Conservation (phyloP, 92 coral and sea anemone genomes). For the Paramuricea clavata region DNA sequence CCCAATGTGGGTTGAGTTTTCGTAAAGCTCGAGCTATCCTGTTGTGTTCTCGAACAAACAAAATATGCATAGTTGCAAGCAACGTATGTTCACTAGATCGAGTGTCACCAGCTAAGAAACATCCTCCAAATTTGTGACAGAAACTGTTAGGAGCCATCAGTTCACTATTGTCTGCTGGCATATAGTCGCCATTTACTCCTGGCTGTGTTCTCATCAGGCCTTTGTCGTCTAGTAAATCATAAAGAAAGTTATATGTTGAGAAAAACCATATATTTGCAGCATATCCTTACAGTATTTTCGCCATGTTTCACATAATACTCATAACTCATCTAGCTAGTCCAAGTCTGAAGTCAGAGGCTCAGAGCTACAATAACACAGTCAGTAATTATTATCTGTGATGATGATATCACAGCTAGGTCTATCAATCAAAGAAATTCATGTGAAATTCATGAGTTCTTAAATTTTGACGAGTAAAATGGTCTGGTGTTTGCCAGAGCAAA, state of each 20-base stretch:
- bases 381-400: no score
- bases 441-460: background rate
- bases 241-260: background rate
- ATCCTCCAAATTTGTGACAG: constrained; percentile 3
- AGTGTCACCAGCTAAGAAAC: constrained; percentile 28
- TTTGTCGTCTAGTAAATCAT: background rate
- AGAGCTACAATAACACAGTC: no score
- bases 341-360: no score
- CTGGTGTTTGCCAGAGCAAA: no score
- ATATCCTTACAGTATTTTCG: no score
- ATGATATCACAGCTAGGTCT: no score
- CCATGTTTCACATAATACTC: no score
- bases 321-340: no score
- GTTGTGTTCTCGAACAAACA: constrained; percentile 40
- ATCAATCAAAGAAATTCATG: background rate
- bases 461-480: background rate
- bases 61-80: constrained; percentile 14
- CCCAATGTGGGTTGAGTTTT: constrained; percentile 21
- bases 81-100: constrained; percentile 25
- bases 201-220: constrained; percentile 10
- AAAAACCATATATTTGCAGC: background rate
- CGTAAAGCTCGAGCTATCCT: constrained; percentile 1
- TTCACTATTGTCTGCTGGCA: constrained; percentile 6
- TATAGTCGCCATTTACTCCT: constrained; percentile 10
- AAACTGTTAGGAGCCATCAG: constrained; percentile 18